Evolutionary conservation across 2,113 vertebrate species (phyloP).

Genomic region (Paedocypris sp.): DNA sequence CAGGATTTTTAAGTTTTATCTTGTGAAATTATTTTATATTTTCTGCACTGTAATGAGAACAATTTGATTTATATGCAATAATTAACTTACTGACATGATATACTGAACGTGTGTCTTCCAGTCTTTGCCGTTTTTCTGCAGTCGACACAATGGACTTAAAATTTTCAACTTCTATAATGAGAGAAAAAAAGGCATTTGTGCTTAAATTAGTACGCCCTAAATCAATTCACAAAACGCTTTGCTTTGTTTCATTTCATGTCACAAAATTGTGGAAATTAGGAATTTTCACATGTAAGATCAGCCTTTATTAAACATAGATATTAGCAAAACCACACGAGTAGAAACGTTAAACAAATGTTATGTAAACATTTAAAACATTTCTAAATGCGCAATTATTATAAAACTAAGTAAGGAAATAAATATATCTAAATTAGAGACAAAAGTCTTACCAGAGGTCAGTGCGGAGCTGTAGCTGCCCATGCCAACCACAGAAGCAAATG

Average conservation of each 20-base stretch:
- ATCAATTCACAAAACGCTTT: too few species aligned
- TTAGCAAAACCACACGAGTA: too few species aligned
- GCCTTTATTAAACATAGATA: too few species aligned
- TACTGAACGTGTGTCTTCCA: background rate
- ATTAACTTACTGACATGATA: conserved; percentile 35
- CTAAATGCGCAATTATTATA: background rate
- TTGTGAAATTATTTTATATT: too few species aligned
- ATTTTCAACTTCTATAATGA: conserved; percentile 51
- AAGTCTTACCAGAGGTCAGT: conserved; percentile 49
- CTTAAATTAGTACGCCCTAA: too few species aligned
- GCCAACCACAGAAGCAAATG: conserved; percentile 28
- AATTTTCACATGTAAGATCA: too few species aligned
- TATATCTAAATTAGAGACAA: background rate
- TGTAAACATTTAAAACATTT: background rate
- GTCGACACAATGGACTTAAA: conserved; percentile 53
- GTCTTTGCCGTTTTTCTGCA: conserved; percentile 29
- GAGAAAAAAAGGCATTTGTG: conserved; percentile 6
- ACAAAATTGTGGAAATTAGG: too few species aligned
- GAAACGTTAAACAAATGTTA: too few species aligned
- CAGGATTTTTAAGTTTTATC: too few species aligned
- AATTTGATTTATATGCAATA: background rate
- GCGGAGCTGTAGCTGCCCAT: conserved; percentile 58
- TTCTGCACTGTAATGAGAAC: too few species aligned
- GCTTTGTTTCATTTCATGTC: too few species aligned
- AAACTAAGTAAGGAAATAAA: background rate